Evolutionary conservation across 2,888 invertebrate species (phyloP), one percentile per base, ranked within the genome.

Genomic region (Drosophila longiperda): DNA sequence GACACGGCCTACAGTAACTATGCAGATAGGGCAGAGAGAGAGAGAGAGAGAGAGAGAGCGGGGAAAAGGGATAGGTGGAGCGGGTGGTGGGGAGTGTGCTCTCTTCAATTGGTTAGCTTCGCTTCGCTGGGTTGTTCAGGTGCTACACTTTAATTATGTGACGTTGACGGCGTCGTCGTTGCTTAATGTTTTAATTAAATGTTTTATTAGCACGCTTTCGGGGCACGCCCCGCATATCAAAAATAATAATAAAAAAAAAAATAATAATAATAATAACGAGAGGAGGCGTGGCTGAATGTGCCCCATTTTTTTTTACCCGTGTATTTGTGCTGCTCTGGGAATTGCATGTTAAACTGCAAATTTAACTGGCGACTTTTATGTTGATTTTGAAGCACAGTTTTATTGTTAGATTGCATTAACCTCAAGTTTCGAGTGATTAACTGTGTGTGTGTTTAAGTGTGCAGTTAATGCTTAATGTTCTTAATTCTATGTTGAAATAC

Each of bases 161-260:
- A 79, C 75, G 74, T 66, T 64, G 61, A 42, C 54, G 71, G 23
- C 75, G 63, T 36, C 78, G 64, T 26, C 61, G 67, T 70, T 57
- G 73, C 77, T 82, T 89, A 89, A 87, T 87, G 87, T 87, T 89
- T 87, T 87, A 89, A 87, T 87, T 87, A 87, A 87, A 87, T 87
- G 89, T 89, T 87, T 87, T 89, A 89, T 89, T 87, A 82, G 85
- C 85, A 79, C 84, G 88, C 86, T 85, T 78, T 69, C 68, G 76
- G 69, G 78, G 68, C 73, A 78, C 66, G 76, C 65, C 74, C 66
- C 38, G 57, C 29, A 42, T 42, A 33, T 34, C 20, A 40, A 15
- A 57, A 53, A 34, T 29, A 29, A 29, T 29, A 29, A 29, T 26
- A 20, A n/a, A n/a, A 17, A 4, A 4, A 3, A 20, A 4, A 42